Percentiles rank a stretch among this genome's conserved stretches.
Evolutionary conservation across 2,797 vertebrate genomes (phyloP).

Genomic region (Sebastes wilsoni): DNA sequence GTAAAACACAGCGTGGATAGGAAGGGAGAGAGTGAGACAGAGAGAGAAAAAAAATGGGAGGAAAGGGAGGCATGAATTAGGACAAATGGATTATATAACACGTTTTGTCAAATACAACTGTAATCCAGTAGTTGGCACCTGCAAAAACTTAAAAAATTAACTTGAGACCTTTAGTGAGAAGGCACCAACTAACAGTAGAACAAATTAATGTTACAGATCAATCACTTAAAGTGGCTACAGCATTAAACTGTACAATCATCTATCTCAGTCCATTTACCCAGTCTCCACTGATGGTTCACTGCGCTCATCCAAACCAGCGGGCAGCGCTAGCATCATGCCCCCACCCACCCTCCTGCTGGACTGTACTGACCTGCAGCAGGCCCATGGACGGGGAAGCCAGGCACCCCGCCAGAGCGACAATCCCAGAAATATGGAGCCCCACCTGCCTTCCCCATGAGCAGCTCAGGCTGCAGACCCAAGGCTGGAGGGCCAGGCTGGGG

Average conservation of each 20-base stretch:
- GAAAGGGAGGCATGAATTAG: slow-evolving; percentile 51
- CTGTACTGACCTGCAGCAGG: slow-evolving; percentile 85
- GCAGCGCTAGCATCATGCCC: slow-evolving; percentile 46
- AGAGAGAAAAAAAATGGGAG: slow-evolving; percentile 18
- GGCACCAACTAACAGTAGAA: slow-evolving; percentile 5
- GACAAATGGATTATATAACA: neutral
- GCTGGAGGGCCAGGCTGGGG: slow-evolving; percentile 80
- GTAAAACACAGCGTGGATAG: slow-evolving; percentile 42
- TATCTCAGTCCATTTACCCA: slow-evolving; percentile 50
- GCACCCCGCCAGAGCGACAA: slow-evolving; percentile 81
- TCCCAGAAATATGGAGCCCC: slow-evolving; percentile 85
- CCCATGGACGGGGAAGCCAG: slow-evolving; percentile 82
- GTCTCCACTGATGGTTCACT: slow-evolving; percentile 41
- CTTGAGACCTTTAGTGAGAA: neutral
- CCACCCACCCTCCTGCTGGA: slow-evolving; percentile 71
- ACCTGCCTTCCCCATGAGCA: slow-evolving; percentile 83
- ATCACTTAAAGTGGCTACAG: slow-evolving; percentile 10
- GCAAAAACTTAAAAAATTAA: slow-evolving; percentile 20
- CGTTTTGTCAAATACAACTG: slow-evolving; percentile 3
- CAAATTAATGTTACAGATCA: slow-evolving; percentile 6
- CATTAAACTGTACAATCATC: slow-evolving; percentile 35
- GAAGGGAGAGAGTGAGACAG: slow-evolving; percentile 8
- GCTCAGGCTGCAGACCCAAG: slow-evolving; percentile 83
- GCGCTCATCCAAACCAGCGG: slow-evolving; percentile 56
- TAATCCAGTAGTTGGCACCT: slow-evolving; percentile 45